Evolutionary conservation across 2,888 invertebrate genomes (phyloP).

Genomic region (Chymomyza amoena): DNA sequence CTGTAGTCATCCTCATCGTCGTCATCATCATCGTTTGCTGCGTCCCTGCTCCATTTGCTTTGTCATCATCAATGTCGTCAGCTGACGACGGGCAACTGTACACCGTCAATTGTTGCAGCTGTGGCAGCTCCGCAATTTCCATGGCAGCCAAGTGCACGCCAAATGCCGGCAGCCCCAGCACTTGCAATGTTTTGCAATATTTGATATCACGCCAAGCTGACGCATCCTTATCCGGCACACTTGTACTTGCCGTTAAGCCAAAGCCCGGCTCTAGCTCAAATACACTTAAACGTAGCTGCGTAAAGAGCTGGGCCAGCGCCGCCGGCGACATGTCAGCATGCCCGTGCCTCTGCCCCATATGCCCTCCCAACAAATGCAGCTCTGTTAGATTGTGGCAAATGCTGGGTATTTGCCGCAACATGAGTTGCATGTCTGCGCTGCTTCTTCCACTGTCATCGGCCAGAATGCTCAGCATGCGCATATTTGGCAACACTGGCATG

Average conservation of each 20-base stretch:
- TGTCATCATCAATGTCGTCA: constrained; percentile 25
- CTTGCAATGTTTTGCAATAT: constrained; percentile 41
- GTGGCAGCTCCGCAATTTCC: constrained; percentile 44
- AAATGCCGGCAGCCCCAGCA: constrained; percentile 49
- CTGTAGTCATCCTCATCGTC: not conserved
- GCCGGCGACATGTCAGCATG: constrained; percentile 2
- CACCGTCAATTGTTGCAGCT: constrained; percentile 49
- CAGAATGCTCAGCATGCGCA: constrained; percentile 41
- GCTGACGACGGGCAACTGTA: constrained; percentile 43
- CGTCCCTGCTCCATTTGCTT: constrained; percentile 27
- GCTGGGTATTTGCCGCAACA: constrained; percentile 38
- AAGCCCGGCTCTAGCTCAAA: constrained; percentile 45
- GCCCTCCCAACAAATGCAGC: constrained; percentile 33
- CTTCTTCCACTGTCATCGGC: constrained; percentile 4
- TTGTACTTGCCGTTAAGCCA: not conserved
- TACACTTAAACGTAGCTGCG: constrained; percentile 26
- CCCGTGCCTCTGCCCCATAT: too few relatives aligned
- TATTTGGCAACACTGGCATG: constrained; percentile 9
- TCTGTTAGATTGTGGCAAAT: constrained; percentile 38
- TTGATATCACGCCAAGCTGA: constrained; percentile 28
- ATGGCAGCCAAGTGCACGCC: constrained; percentile 34
- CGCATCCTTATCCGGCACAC: not conserved
- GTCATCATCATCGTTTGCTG: not conserved
- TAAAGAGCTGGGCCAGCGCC: constrained; percentile 30
- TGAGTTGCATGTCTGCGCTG: not conserved